Evolutionary conservation across 2,888 invertebrate species (phyloP).

Genomic region (Acrobasis repandana): DNA sequence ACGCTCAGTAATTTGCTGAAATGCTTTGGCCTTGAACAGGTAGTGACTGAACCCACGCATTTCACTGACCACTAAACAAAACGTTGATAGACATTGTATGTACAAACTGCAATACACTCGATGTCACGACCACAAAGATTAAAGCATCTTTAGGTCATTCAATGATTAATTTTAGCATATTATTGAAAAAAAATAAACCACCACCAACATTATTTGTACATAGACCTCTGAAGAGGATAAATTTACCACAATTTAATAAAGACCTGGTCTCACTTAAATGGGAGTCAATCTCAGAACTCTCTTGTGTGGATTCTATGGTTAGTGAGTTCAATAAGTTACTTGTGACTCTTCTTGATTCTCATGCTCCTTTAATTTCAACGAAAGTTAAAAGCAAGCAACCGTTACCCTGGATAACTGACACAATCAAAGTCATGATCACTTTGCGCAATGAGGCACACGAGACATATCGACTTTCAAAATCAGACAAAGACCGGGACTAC

Average conservation of each 20-base stretch:
- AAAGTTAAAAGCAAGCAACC: neutral
- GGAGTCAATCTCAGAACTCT: neutral
- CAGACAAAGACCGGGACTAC: neutral
- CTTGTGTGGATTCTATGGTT: neutral
- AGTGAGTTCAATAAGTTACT: neutral
- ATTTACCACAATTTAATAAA: neutral
- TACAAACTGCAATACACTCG: neutral
- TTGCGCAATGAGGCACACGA: neutral
- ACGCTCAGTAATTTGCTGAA: neutral
- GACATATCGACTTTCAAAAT: neutral
- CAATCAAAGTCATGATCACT: neutral
- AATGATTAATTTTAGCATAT: neutral
- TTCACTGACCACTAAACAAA: neutral
- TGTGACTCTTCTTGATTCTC: too few relatives aligned
- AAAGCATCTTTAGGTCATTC: neutral
- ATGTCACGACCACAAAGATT: neutral
- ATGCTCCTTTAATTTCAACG: neutral
- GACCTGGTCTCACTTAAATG: neutral
- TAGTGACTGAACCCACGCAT: neutral
- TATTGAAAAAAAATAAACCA: neutral
- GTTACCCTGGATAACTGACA: conserved; percentile 2
- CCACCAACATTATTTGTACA: neutral
- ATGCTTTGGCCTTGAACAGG: neutral
- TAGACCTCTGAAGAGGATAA: neutral
- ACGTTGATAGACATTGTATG: neutral